Percentiles rank a stretch among this genome's conserved stretches.
phyloP scores from a whole-genome alignment of 2,888 invertebrate species.

The Clistopyga incitator region DNA sequence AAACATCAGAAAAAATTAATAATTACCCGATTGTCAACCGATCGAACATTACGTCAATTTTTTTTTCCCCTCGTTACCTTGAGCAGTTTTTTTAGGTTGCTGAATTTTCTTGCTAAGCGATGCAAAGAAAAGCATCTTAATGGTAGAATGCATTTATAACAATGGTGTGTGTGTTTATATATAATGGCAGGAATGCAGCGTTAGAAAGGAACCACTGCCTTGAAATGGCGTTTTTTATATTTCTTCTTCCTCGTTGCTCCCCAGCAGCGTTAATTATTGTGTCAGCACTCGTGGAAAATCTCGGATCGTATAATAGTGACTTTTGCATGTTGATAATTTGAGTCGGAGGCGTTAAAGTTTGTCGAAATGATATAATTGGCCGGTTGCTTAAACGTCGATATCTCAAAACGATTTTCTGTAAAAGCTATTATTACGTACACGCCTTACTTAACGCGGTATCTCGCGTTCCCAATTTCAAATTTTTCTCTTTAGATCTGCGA shows the following conservation, averaged over 20 bases:
- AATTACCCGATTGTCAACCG: neutral
- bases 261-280: slow-evolving; percentile 47
- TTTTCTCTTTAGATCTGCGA: neutral
- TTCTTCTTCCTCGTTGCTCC: slow-evolving; percentile 29
- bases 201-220: slow-evolving; percentile 65
- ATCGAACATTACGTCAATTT: slow-evolving; percentile 4
- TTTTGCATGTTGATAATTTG: slow-evolving; percentile 29
- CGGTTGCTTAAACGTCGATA: slow-evolving; percentile 24
- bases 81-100: neutral
- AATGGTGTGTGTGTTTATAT: slow-evolving; percentile 31
- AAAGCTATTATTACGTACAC: slow-evolving; percentile 4
- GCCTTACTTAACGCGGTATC: slow-evolving; percentile 4
- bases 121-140: neutral
- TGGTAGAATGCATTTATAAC: slow-evolving; percentile 13
- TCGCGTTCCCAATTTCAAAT: neutral
- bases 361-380: slow-evolving; percentile 15
- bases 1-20: too few species aligned
- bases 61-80: neutral
- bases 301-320: slow-evolving; percentile 9
- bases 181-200: slow-evolving; percentile 56
- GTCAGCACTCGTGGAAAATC: slow-evolving; percentile 31
- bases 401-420: slow-evolving; percentile 13
- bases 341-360: neutral
- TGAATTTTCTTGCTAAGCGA: slow-evolving; percentile 32
- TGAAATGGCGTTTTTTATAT: slow-evolving; percentile 52